These are phyloP conservation scores for Gallinago jamesoni DNA, from an alignment of 2,113 vertebrate species.

Conservation along the genomic window DNA sequence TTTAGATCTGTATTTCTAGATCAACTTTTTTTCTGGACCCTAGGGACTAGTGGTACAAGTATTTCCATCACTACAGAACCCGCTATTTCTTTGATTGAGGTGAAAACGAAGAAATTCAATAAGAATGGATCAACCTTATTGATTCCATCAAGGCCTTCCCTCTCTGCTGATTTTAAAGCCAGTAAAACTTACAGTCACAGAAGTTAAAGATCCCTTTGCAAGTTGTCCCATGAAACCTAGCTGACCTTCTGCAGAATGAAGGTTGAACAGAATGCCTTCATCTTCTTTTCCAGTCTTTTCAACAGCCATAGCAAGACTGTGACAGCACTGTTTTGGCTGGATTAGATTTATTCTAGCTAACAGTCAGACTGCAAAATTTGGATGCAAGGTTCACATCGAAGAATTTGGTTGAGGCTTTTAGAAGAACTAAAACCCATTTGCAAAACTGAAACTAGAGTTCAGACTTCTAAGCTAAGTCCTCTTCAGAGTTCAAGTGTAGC, in stretches of 20 bases:
- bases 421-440: not conserved
- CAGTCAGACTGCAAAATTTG: not conserved
- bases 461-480: not conserved
- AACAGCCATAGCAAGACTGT: not conserved
- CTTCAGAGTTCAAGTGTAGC: not conserved
- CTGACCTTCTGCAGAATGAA: not conserved
- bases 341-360: not conserved
- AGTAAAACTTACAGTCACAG: not conserved
- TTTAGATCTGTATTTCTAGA: conserved; percentile 19
- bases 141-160: not conserved
- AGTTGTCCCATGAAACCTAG: not conserved
- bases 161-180: conserved; percentile 24
- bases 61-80: not conserved
- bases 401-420: not conserved
- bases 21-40: not conserved
- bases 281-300: not conserved
- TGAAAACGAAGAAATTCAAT: not conserved
- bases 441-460: conserved; percentile 1
- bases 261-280: not conserved
- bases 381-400: not conserved
- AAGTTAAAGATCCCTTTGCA: conserved; percentile 4
- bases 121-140: not conserved
- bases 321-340: not conserved
- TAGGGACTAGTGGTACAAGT: not conserved
- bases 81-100: not conserved